Conservation (phyloP, 92 coral and sea anemone genomes). For the Porites cylindrica region DNA sequence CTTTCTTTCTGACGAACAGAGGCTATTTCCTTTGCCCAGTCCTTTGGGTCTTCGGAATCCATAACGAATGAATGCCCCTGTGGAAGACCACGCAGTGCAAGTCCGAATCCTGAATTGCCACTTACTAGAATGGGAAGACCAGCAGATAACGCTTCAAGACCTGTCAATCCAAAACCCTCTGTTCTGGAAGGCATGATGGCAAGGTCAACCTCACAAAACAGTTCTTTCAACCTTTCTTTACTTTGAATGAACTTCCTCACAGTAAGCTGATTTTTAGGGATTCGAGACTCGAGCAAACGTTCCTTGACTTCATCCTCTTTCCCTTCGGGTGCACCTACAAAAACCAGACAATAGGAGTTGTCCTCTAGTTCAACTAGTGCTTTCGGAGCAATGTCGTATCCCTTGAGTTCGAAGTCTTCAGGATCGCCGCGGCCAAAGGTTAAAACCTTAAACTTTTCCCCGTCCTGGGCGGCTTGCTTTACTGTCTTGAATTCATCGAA, state of each 20-base stretch:
- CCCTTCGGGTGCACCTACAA: background rate
- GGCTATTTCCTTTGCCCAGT: background rate
- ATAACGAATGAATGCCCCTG: background rate
- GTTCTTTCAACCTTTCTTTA: background rate
- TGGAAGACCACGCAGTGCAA: background rate
- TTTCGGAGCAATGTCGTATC: background rate
- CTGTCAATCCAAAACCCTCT: background rate
- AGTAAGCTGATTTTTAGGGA: background rate
- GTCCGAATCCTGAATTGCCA: background rate
- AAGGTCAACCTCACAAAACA: background rate
- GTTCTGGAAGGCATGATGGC: background rate
- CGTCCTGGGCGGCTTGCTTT: background rate
- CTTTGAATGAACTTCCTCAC: background rate
- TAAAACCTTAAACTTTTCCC: background rate
- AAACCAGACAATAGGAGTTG: background rate
- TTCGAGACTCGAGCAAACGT: background rate
- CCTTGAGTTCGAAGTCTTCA: background rate
- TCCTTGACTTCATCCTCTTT: background rate
- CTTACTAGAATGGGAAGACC: background rate
- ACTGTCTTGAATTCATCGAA: background rate
- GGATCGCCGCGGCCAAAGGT: background rate
- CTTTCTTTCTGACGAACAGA: background rate
- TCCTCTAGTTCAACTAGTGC: background rate
- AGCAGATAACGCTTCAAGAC: background rate
- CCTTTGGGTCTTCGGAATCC: background rate